These are phyloP conservation scores for Silurus glanis DNA, from an alignment of 2,113 vertebrate genomes.

Conservation along the genomic window DNA sequence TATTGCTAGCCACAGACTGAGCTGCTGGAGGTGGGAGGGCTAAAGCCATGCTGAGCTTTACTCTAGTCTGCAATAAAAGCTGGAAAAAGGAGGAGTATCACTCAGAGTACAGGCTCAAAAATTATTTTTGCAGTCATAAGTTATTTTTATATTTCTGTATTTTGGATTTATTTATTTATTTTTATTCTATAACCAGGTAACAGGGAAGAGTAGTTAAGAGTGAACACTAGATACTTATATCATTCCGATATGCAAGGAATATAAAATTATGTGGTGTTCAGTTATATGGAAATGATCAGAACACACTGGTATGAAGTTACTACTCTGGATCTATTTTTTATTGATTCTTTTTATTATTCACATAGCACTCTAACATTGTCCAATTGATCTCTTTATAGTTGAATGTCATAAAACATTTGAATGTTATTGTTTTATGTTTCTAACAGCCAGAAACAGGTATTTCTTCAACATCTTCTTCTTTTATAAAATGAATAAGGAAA, in stretches of 20 bases:
- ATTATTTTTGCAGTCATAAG: conserved; percentile 1
- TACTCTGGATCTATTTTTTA: not conserved
- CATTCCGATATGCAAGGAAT: not conserved
- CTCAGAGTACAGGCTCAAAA: conserved; percentile 7
- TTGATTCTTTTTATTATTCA: not conserved
- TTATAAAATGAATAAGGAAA: not conserved
- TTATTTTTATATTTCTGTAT: conserved; percentile 14
- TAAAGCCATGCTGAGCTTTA: not conserved
- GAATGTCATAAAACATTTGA: not conserved
- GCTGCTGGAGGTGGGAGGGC: not conserved
- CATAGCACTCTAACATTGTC: not conserved
- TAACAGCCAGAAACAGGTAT: not conserved
- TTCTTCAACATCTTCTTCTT: not conserved
- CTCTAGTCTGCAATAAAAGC: conserved; percentile 2
- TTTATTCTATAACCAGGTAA: not conserved
- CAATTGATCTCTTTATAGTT: not conserved
- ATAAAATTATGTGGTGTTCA: not conserved
- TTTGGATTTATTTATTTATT: not conserved
- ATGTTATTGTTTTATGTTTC: not conserved
- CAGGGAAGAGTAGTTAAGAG: not conserved
- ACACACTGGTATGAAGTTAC: not conserved
- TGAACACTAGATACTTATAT: not conserved
- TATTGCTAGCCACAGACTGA: conserved; percentile 13
- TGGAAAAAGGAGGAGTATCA: not conserved
- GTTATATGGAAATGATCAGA: not conserved